A percentile compares a stretch with the other conserved stretches of the same genome.
phyloP scores from a whole-genome alignment of 2,888 invertebrate genomes.

The Microctonus brassicae region DNA sequence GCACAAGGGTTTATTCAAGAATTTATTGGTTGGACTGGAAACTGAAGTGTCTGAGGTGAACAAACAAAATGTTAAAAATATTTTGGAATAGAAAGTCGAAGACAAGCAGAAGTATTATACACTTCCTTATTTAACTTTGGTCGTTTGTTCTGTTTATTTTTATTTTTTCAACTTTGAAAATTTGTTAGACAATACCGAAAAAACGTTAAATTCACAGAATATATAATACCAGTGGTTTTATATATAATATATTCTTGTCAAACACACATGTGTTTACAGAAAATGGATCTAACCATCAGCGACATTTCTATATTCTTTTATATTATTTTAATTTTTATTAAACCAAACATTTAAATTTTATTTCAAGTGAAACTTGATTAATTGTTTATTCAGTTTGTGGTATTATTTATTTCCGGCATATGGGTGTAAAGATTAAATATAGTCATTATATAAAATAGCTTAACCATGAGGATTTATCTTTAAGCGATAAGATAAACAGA shows the following conservation, averaged over 20 bases:
- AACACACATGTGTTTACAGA: not conserved
- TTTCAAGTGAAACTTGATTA: not conserved
- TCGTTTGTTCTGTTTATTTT: not conserved
- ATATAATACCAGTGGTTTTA: too few relatives aligned
- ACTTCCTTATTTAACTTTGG: too few relatives aligned
- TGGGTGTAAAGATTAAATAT: not conserved
- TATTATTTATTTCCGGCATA: not conserved
- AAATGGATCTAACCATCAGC: too few relatives aligned
- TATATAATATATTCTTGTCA: not conserved
- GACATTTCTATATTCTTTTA: too few relatives aligned
- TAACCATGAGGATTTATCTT: not conserved
- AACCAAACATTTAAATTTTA: not conserved
- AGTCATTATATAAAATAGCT: not conserved
- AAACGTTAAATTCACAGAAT: not conserved
- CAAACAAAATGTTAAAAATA: too few relatives aligned
- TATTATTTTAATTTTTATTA: not conserved
- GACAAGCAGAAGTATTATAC: too few relatives aligned
- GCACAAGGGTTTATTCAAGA: not conserved
- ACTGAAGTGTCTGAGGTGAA: not conserved
- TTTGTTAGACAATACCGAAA: not conserved
- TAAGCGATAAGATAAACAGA: not conserved
- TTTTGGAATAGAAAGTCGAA: too few relatives aligned
- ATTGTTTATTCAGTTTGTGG: not conserved
- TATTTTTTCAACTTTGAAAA: too few relatives aligned
- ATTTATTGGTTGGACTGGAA: not conserved